Conservation (phyloP, 1,140 invertebrate genomes). For the Polyergus mexicanus region DNA sequence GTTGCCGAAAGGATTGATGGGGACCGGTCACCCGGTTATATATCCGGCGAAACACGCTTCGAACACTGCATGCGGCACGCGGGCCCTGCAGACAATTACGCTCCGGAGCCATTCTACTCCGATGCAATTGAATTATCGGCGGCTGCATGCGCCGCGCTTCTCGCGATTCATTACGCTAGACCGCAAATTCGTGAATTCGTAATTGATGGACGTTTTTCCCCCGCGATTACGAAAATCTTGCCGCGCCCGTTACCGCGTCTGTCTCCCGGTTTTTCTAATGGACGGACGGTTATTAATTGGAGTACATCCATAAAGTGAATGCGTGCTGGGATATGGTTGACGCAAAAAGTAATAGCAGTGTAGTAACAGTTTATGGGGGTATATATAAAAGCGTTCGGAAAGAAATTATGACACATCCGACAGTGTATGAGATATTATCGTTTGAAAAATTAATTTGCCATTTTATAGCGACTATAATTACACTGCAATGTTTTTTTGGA, state of each 20-base stretch:
- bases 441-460: not conserved
- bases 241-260: constrained; percentile 13
- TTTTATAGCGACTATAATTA: not conserved
- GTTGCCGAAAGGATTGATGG: constrained; percentile 83
- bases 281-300: constrained; percentile 33
- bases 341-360: not conserved
- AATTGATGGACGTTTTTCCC: constrained; percentile 41
- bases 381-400: not conserved
- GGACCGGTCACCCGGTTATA: constrained; percentile 54
- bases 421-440: not conserved
- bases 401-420: not conserved
- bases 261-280: not conserved
- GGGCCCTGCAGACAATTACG: constrained; percentile 60
- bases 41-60: constrained; percentile 58
- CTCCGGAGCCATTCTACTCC: constrained; percentile 22
- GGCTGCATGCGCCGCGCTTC: constrained; percentile 33
- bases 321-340: not conserved
- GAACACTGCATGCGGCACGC: constrained; percentile 44
- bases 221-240: constrained; percentile 49
- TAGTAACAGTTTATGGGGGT: not conserved
- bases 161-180: constrained; percentile 34
- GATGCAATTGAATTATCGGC: constrained; percentile 70
- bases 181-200: constrained; percentile 49
- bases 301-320: constrained; percentile 13
- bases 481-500: not conserved